A percentile compares a stretch with the other conserved stretches of the same genome.
Conservation (phyloP, 2,113 vertebrate genomes). For the Paratilapia polleni region DNA sequence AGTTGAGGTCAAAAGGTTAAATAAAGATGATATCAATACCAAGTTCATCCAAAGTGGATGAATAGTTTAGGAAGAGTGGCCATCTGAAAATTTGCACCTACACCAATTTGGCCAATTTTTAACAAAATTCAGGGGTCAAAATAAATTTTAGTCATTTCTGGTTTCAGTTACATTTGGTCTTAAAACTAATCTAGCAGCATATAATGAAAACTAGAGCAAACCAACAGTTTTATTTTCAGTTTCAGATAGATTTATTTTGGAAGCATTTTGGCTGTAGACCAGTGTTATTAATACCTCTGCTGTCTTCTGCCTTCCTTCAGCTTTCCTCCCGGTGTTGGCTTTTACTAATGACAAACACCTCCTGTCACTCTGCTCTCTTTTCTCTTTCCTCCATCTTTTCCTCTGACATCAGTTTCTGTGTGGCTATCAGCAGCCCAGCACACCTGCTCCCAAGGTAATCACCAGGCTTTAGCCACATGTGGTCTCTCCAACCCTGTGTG, state of each 20-base stretch:
- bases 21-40: too few relatives aligned
- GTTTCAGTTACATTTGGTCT: too few relatives aligned
- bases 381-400: conserved; percentile 39
- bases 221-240: not conserved
- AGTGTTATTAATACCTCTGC: not conserved
- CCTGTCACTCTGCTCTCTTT: conserved; percentile 50
- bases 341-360: conserved; percentile 26
- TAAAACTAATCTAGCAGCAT: too few relatives aligned
- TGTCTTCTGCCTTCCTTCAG: conserved; percentile 29
- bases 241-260: not conserved
- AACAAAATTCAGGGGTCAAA: too few relatives aligned
- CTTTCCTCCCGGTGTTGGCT: conserved; percentile 6
- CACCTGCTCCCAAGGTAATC: conserved; percentile 78
- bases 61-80: too few relatives aligned
- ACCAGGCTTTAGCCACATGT: conserved; percentile 25
- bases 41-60: too few relatives aligned
- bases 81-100: too few relatives aligned
- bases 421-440: conserved; percentile 81
- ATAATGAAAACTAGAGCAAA: too few relatives aligned
- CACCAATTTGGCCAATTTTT: too few relatives aligned
- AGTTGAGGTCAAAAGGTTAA: too few relatives aligned
- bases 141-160: too few relatives aligned
- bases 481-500: conserved; percentile 5
- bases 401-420: conserved; percentile 80
- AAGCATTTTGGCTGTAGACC: not conserved